Percentiles rank a stretch among this genome's conserved stretches.
Conservation (phyloP, 2,888 invertebrate genomes). For the Kuschelorhynchus macadamiae region DNA sequence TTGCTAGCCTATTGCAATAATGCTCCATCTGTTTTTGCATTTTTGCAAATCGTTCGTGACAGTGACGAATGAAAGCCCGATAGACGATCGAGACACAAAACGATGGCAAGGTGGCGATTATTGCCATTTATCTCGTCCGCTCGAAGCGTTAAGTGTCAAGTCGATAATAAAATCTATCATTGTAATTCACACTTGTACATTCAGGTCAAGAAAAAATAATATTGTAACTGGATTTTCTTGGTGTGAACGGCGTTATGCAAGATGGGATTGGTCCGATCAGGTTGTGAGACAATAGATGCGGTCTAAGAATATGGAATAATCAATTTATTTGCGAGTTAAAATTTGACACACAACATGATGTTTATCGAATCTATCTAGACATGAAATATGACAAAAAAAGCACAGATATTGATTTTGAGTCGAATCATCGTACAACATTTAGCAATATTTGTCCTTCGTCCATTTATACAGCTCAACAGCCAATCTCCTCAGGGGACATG, state of each 20-base stretch:
- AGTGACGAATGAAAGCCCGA: conserved; percentile 35
- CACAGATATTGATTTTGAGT: no score
- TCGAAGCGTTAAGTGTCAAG: conserved; percentile 37
- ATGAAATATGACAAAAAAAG: no score
- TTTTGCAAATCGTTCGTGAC: conserved; percentile 18
- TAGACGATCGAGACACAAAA: conserved; percentile 22
- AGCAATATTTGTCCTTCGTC: no score
- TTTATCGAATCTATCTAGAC: no score
- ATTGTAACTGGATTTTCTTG: conserved; percentile 29
- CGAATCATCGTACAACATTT: no score
- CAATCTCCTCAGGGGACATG: no score
- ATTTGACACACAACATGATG: no score
- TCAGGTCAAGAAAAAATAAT: conserved; percentile 32
- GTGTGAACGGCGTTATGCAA: conserved; percentile 28
- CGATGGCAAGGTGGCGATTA: conserved; percentile 33
- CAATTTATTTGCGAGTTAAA: no score
- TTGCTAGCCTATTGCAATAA: conserved; percentile 15
- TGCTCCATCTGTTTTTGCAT: conserved; percentile 7
- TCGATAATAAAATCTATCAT: conserved; percentile 40
- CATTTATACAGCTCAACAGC: no score
- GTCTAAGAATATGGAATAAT: no score
- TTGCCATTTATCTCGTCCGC: conserved; percentile 24
- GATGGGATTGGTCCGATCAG: conserved; percentile 4
- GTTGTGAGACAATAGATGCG: conserved; percentile 6
- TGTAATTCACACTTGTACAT: conserved; percentile 41